These are phyloP conservation scores for Bambusicola thoracicus DNA, from an alignment of 2,113 vertebrate species.

Conservation along the genomic window DNA sequence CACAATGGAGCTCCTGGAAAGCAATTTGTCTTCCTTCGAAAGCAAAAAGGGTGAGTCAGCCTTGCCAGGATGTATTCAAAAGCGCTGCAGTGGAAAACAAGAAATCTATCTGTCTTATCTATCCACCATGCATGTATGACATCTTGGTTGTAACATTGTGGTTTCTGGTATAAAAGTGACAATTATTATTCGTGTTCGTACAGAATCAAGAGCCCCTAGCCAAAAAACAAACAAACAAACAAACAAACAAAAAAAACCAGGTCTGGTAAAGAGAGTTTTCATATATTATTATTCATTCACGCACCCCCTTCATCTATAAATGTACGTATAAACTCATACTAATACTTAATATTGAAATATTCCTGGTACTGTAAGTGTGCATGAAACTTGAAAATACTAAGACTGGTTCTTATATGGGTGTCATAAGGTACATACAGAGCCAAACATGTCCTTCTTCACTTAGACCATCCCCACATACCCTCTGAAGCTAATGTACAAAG, in stretches of 20 bases:
- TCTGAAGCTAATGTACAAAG: not conserved
- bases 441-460: not conserved
- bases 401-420: not conserved
- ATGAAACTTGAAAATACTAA: not conserved
- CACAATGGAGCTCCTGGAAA: slow-evolving; percentile 48
- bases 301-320: not conserved
- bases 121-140: not conserved
- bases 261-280: not conserved
- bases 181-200: not conserved
- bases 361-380: not conserved
- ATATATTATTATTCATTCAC: not conserved
- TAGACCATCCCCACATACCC: not conserved
- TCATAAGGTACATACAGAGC: not conserved
- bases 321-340: not conserved
- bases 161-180: not conserved
- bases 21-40: slow-evolving; percentile 63
- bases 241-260: not conserved
- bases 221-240: not conserved
- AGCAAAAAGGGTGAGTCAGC: slow-evolving; percentile 48
- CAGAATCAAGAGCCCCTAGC: not conserved
- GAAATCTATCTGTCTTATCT: slow-evolving; percentile 34
- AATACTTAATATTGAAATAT: not conserved
- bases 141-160: not conserved
- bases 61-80: slow-evolving; percentile 22
- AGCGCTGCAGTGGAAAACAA: slow-evolving; percentile 41